Percentiles rank a stretch among this genome's conserved stretches.
Conservation (phyloP, 2,113 vertebrate species). For the Engystomops pustulosus region DNA sequence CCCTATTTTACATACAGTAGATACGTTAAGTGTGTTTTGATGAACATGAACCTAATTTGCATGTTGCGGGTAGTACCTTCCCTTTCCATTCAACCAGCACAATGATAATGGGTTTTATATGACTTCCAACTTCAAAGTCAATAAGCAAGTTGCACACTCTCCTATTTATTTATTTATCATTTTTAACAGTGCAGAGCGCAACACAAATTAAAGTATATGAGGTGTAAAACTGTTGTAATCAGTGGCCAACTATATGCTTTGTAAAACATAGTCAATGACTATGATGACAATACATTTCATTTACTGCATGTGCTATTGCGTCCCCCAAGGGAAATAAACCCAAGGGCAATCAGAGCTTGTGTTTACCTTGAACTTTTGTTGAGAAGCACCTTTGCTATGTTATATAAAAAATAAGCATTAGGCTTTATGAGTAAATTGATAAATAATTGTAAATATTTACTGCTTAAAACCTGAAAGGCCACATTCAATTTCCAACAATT, state of each 20-base stretch:
- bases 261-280: slow-evolving; percentile 38
- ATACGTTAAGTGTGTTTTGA: neutral
- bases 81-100: neutral
- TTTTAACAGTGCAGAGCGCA: slow-evolving; percentile 15
- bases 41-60: neutral
- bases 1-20: neutral
- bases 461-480: too few species aligned
- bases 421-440: too few species aligned
- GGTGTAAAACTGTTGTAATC: slow-evolving; percentile 49
- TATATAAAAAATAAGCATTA: neutral
- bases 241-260: slow-evolving; percentile 28
- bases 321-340: slow-evolving; percentile 13
- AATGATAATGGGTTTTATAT: slow-evolving; percentile 24
- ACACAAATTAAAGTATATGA: slow-evolving; percentile 39
- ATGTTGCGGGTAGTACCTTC: neutral
- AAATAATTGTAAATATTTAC: too few species aligned
- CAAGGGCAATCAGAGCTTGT: neutral
- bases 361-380: neutral
- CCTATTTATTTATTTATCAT: slow-evolving; percentile 27
- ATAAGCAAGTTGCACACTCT: slow-evolving; percentile 18
- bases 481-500: too few species aligned
- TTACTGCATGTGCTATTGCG: slow-evolving; percentile 18
- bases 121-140: slow-evolving; percentile 34
- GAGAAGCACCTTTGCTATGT: neutral
- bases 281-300: slow-evolving; percentile 20